These are phyloP conservation scores for Stenurella melanura DNA, from an alignment of 2,888 invertebrate genomes.

Conservation along the genomic window DNA sequence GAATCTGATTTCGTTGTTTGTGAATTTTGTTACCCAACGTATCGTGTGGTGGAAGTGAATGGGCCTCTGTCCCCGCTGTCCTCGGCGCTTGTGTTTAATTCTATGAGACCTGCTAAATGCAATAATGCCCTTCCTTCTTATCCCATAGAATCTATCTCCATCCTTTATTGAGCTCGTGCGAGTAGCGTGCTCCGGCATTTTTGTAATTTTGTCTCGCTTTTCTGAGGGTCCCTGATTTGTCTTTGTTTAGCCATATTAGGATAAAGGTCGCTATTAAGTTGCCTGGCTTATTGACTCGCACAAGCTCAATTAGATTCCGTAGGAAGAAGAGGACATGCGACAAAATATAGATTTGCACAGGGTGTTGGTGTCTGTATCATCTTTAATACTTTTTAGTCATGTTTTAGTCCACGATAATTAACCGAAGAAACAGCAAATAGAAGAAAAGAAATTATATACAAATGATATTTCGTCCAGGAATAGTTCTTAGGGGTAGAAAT, in stretches of 20 bases:
- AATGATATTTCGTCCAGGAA: too few species aligned
- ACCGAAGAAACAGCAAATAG: too few species aligned
- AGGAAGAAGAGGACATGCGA: neutral
- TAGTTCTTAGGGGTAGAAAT: too few species aligned
- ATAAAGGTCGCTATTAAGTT: conserved; percentile 43
- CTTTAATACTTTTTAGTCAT: neutral
- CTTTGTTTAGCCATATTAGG: conserved; percentile 47
- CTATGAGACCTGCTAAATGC: conserved; percentile 54
- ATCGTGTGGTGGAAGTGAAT: neutral
- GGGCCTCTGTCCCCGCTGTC: neutral
- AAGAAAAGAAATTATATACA: too few species aligned
- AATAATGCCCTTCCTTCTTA: conserved; percentile 52
- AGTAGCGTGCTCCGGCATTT: conserved; percentile 62
- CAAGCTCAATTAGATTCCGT: conserved; percentile 23
- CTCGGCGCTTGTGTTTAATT: conserved; percentile 42
- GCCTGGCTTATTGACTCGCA: conserved; percentile 23
- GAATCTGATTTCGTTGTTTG: too few species aligned
- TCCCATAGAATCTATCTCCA: conserved; percentile 45
- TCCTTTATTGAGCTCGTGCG: conserved; percentile 64
- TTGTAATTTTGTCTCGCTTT: conserved; percentile 53
- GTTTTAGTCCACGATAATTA: too few species aligned
- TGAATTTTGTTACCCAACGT: too few species aligned
- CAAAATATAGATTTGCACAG: neutral
- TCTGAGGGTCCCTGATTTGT: conserved; percentile 45
- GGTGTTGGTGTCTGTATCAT: neutral